phyloP scores from a whole-genome alignment of 2,113 vertebrate species.

The Talpa occidentalis region DNA sequence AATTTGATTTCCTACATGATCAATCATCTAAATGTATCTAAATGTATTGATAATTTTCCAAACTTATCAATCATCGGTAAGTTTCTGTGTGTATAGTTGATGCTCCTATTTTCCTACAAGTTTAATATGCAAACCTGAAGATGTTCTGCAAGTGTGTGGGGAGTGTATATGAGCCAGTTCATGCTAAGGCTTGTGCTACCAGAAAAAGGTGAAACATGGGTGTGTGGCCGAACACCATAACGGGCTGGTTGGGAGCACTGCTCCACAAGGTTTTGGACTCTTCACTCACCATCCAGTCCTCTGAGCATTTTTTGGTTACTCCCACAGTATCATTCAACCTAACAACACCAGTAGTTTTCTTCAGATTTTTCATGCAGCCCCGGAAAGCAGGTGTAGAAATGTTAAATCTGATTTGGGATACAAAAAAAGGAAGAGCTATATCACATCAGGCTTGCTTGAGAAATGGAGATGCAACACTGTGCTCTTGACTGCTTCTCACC shows the following conservation, averaged over 20 bases:
- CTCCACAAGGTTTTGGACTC: background rate
- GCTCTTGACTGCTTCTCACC: background rate
- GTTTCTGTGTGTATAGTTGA: background rate
- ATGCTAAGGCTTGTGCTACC: background rate
- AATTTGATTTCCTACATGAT: background rate
- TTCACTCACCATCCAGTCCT: conserved; percentile 89
- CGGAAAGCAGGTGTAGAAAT: conserved; percentile 91
- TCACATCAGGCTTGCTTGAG: background rate
- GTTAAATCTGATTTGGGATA: conserved; percentile 86
- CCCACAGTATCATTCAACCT: conserved; percentile 87
- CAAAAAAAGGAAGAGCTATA: background rate
- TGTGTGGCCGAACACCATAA: background rate
- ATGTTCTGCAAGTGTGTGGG: background rate
- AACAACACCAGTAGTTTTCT: conserved; percentile 72
- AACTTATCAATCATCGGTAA: background rate
- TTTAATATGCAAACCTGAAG: background rate
- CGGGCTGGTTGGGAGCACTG: rapidly evolving
- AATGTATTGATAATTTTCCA: too few relatives aligned
- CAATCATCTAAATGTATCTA: too few relatives aligned
- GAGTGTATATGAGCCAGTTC: background rate
- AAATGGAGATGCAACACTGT: background rate
- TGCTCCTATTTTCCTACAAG: background rate
- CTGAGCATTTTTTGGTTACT: conserved; percentile 91
- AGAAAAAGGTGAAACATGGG: background rate
- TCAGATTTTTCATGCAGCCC: conserved; percentile 91